Percentiles rank a stretch among this genome's conserved stretches.
Conservation (phyloP, 2,888 invertebrate genomes). For the Sesamia inferens region DNA sequence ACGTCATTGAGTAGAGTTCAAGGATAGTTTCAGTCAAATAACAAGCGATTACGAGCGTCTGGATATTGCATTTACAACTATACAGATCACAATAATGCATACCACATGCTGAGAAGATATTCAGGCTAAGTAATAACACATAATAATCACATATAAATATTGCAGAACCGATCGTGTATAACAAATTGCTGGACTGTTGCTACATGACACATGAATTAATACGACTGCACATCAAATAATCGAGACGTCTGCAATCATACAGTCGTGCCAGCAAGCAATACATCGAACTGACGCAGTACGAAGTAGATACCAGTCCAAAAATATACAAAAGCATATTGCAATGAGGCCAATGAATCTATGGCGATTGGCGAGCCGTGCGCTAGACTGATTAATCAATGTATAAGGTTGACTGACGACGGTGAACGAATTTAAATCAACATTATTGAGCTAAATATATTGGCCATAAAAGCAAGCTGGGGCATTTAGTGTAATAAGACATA, state of each 20-base stretch:
- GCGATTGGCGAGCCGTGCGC: conserved; percentile 47
- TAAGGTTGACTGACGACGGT: conserved; percentile 39
- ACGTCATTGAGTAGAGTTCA: conserved; percentile 45
- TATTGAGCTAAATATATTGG: conserved; percentile 33
- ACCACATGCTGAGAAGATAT: conserved; percentile 41
- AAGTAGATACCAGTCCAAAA: conserved; percentile 77
- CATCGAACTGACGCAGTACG: conserved; percentile 68
- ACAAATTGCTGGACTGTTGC: conserved; percentile 38
- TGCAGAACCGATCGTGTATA: conserved; percentile 43
- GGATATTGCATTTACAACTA: conserved; percentile 23
- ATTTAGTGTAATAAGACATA: conserved; percentile 35
- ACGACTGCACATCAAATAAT: conserved; percentile 50
- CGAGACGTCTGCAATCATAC: conserved; percentile 53
- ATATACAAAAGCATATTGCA: conserved; percentile 73
- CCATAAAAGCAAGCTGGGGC: conserved; percentile 31
- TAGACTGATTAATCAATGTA: conserved; percentile 55
- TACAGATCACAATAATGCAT: conserved; percentile 28
- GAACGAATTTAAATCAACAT: conserved; percentile 47
- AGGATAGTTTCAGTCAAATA: conserved; percentile 39
- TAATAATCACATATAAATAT: conserved; percentile 42
- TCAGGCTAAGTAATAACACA: conserved; percentile 39
- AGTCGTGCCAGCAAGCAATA: conserved; percentile 64
- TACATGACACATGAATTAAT: conserved; percentile 53
- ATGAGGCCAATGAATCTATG: conserved; percentile 65
- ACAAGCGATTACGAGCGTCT: conserved; percentile 18